Evolutionary conservation across 2,797 vertebrate genomes (phyloP).

Genomic region (Lerista edwardsae): DNA sequence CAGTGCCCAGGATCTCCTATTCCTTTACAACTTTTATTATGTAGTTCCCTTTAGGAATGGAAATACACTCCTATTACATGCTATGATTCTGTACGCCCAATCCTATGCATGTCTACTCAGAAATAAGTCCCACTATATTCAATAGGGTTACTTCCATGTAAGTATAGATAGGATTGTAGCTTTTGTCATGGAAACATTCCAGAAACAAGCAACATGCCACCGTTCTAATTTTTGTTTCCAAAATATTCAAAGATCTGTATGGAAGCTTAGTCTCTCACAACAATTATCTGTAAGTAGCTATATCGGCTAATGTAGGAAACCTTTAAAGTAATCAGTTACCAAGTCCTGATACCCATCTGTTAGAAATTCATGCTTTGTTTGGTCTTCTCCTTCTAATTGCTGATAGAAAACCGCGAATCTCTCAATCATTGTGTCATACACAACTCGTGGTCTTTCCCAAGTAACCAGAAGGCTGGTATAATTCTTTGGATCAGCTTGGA

Average conservation of each 20-base stretch:
- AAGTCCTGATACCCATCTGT: slow-evolving; percentile 98
- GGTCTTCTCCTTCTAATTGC: slow-evolving; percentile 75
- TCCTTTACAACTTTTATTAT: background rate
- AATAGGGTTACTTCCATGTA: too few relatives aligned
- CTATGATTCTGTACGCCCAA: too few relatives aligned
- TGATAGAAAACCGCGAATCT: slow-evolving; percentile 90
- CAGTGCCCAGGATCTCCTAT: too few relatives aligned
- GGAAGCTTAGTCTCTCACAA: slow-evolving; percentile 7
- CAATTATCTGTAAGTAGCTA: slow-evolving; percentile 33
- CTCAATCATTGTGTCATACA: slow-evolving; percentile 92
- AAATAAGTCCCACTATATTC: too few relatives aligned
- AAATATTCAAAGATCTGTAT: background rate
- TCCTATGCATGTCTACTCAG: too few relatives aligned
- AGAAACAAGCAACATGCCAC: background rate
- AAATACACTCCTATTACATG: background rate
- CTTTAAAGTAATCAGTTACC: slow-evolving; percentile 81
- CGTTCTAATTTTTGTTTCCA: background rate
- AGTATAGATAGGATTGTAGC: too few relatives aligned
- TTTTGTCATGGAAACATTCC: background rate
- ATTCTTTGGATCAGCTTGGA: slow-evolving; percentile 88
- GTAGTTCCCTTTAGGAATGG: background rate
- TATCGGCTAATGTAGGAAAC: slow-evolving; percentile 52
- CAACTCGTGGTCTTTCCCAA: slow-evolving; percentile 93
- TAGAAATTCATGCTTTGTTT: slow-evolving; percentile 84
- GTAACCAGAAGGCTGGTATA: slow-evolving; percentile 92